Evolutionary conservation across 2,888 invertebrate genomes (phyloP), one percentile per base, ranked within the genome.

Genomic region (Amphimallon solstitiale): DNA sequence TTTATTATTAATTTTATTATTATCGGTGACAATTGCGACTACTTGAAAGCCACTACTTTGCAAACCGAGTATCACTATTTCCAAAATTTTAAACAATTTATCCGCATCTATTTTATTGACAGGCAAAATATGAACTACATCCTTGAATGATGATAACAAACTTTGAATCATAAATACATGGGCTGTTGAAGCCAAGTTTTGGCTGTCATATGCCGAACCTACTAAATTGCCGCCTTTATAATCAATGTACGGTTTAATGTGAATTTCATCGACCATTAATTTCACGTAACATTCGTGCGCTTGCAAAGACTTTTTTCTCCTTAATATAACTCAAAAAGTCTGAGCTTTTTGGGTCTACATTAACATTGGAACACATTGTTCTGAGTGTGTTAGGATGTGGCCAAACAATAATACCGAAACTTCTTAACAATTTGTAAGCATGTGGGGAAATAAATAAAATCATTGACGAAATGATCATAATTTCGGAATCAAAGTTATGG

Each of bases 101-200:
- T 66, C 59, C 15, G 23, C 64, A 43, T 68, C 54, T 14, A 68
- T 12, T 37, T 14, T 67, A 45, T 62, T 52, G 0, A 65, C 69
- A 15, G 72, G 70, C 23, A 67, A 29, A 52, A 73, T 71, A 69
- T 72, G 72, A 38, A 67, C 70, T 17, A 72, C 71, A 43, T 71
- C 73, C 49, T 69, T 71, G 40, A 63, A 72, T 43, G 51, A 17
- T 52, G 66, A 67, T 29, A 61, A 43, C n/a, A 72, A 9, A 52
- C 67, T 68, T 7, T 65, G 51, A 17, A 68, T 66, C 70, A 72
- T 72, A 52, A 70, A 72, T 34, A 51, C 59, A 68, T 64, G 56
- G 9, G 72, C 69, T 49, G 35, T 63, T 40, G 62, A 65, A 15
- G 70, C 69, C 48, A 17, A 38, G 46, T 69, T 52, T 21, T 34